phyloP scores from a whole-genome alignment of 35 echinoderm and acorn worm species.

The Ophioderma brevispina region DNA sequence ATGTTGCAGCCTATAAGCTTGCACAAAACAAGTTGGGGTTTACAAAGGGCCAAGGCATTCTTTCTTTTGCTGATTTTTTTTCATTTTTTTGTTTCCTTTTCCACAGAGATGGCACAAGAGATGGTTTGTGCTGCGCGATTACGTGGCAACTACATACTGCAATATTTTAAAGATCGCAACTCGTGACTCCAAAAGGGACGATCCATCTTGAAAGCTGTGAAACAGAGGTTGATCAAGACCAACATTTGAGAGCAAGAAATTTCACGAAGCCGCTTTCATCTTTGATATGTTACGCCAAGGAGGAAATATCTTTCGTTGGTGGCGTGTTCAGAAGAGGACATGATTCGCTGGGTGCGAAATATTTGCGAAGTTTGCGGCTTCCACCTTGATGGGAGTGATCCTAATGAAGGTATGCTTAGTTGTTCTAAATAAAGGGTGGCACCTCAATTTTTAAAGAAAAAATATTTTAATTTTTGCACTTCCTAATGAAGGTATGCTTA shows the following conservation, averaged over 20 bases:
- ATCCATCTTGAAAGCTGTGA: constrained; percentile 76
- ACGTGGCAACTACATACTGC: constrained; percentile 25
- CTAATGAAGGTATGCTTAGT: background rate
- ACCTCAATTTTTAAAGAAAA: no score
- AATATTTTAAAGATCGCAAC: constrained; percentile 80
- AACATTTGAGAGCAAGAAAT: constrained; percentile 75
- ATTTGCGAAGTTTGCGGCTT: constrained; percentile 89
- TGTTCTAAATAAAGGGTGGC: no score
- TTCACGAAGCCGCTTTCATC: constrained; percentile 58
- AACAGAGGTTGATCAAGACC: constrained; percentile 76
- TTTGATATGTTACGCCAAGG: constrained; percentile 89
- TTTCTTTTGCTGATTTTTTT: no score
- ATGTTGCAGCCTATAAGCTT: no score
- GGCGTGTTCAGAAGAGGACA: constrained; percentile 70
- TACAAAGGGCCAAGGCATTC: no score
- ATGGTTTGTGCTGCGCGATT: constrained; percentile 66
- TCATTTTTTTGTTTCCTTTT: no score
- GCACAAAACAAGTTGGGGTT: no score
- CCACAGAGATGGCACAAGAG: constrained; percentile 77
- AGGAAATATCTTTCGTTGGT: constrained; percentile 89
- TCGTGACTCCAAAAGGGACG: constrained; percentile 66
- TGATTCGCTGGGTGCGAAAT: constrained; percentile 81
- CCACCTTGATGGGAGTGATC: constrained; percentile 52
- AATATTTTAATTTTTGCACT: no score
- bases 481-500: background rate